Evolutionary conservation across 2,797 vertebrate species (phyloP).

Genomic region (Delichon dasypus): DNA sequence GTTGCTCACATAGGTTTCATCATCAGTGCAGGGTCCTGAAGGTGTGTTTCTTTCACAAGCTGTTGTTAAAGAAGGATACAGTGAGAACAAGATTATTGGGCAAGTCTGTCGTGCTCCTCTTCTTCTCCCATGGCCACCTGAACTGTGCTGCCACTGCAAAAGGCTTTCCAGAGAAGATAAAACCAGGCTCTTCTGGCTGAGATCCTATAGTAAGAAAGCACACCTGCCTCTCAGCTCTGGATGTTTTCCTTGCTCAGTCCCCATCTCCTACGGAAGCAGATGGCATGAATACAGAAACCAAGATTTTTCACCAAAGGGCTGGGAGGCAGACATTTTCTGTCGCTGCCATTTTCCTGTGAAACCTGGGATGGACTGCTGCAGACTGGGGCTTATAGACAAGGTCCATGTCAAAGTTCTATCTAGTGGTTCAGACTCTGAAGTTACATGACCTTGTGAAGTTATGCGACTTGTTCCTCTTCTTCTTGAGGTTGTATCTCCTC

Average conservation of each 20-base stretch:
- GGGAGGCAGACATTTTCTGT: neutral
- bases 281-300: neutral
- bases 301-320: neutral
- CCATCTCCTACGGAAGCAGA: neutral
- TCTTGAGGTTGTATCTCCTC: neutral
- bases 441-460: neutral
- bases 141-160: neutral
- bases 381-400: neutral
- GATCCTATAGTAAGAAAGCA: neutral
- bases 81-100: rapidly evolving
- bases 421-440: neutral
- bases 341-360: neutral
- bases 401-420: neutral
- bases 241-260: neutral
- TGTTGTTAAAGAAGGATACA: neutral
- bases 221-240: neutral
- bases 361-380: neutral
- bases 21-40: neutral
- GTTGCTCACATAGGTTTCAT: neutral
- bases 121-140: neutral
- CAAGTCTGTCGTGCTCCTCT: neutral
- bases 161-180: neutral
- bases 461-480: neutral
- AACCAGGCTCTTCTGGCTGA: neutral
- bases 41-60: neutral